These are phyloP conservation scores for Adelphocoris suturalis DNA, from an alignment of 2,888 invertebrate species.

Conservation along the genomic window DNA sequence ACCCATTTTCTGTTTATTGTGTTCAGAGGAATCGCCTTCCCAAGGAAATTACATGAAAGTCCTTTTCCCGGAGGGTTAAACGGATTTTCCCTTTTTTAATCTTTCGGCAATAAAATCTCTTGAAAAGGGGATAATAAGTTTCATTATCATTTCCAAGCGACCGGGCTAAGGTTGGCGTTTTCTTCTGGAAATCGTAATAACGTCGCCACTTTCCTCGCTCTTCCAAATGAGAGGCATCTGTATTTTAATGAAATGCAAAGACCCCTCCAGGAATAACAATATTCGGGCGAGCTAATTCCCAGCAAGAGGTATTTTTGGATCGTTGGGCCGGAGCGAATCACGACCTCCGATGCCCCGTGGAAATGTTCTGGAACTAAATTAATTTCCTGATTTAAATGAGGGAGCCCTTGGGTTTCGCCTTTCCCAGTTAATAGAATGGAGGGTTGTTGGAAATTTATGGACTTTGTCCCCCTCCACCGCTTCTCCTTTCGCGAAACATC, in stretches of 20 bases:
- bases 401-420: not conserved
- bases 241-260: constrained; percentile 67
- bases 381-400: constrained; percentile 71
- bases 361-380: constrained; percentile 71
- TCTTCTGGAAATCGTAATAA: not conserved
- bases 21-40: not conserved
- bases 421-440: constrained; percentile 65
- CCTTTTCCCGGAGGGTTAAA: not conserved
- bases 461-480: not conserved
- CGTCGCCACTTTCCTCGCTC: constrained; percentile 15
- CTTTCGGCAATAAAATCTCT: constrained; percentile 25
- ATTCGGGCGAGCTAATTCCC: constrained; percentile 49
- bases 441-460: constrained; percentile 65
- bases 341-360: constrained; percentile 53
- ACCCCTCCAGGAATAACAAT: constrained; percentile 62
- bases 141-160: constrained; percentile 67
- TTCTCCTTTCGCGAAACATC: not conserved
- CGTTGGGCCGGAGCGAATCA: constrained; percentile 56
- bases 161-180: not conserved
- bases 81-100: constrained; percentile 1
- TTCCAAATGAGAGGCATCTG: constrained; percentile 63
- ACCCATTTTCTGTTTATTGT: constrained; percentile 1
- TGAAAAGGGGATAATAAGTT: constrained; percentile 62
- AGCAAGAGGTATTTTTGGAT: constrained; percentile 59
- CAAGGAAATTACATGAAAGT: not conserved